Base-by-base conservation (phyloP, 2,113 vertebrate genomes). In the Asarcornis scutulata region DNA sequence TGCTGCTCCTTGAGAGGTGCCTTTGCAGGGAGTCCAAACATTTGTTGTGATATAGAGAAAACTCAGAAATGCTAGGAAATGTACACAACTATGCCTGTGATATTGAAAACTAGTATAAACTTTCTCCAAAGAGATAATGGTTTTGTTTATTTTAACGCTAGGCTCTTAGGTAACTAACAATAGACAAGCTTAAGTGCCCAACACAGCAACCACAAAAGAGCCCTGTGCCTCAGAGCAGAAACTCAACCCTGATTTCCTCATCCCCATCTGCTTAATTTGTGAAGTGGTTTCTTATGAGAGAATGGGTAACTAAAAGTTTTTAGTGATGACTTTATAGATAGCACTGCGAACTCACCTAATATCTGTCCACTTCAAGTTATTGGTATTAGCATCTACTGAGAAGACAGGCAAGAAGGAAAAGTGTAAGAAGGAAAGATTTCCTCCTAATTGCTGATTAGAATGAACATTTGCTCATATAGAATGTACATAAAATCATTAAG, bases 131-230 rank as follows among this genome's bases (percentile, higher is more conserved):
- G 3, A 69, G 36, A 10, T 40, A 34, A 55, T 20, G 38, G 31
- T 11, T 69, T 36, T 9, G 40, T 46, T 62, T 86, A 48, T 29
- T 81, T 80, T 34, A 10, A 66, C 62, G 55, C 83, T 27, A 64
- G 17, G 26, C 34, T 25, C 3, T 17, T 50, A 34, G 32, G 29
- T 36, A 77, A 62, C 60, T 88, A 38, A 68, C 29, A 64, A 53
- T 69, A 8, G 2, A 2, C 5, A 23, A 38, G 2, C 3, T 60
- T 26, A 64, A 72, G 31, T 76, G 62, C 44, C 62, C 50, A 52
- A 0, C 6, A 50, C 22, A 13, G 46, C 11, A 18, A 18, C 42
- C 40, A 26, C 1, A 0, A 8, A 73, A 68, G 17, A 64, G 4
- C 8, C 21, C 3, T 6, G 21, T 63, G 66, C 23, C 26, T 85